These are phyloP conservation scores for Drosophila acutilabella DNA, from an alignment of 2,888 invertebrate genomes.

Conservation along the genomic window DNA sequence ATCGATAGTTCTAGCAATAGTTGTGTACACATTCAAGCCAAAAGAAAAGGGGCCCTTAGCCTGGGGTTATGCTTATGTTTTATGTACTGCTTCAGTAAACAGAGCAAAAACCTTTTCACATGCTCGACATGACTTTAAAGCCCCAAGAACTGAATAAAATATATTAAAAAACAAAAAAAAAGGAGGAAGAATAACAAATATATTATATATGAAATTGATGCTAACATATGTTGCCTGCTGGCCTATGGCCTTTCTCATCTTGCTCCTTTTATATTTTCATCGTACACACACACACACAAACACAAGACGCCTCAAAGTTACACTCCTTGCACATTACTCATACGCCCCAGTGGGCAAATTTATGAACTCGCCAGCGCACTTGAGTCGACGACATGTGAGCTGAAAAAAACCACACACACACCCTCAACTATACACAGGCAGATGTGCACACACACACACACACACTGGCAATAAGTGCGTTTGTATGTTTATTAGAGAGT, in stretches of 20 bases:
- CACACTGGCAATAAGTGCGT: conserved; percentile 65
- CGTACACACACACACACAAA: conserved; percentile 2
- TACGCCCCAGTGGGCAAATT: conserved; percentile 82
- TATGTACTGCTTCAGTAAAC: conserved; percentile 1
- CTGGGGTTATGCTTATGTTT: not conserved
- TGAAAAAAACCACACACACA: conserved; percentile 33
- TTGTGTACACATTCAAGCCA: not conserved
- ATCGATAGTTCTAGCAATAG: not conserved
- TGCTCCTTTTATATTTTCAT: conserved; percentile 42
- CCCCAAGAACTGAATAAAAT: conserved; percentile 6
- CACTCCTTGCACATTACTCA: conserved; percentile 76
- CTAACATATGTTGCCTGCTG: conserved; percentile 68
- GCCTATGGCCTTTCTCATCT: conserved; percentile 58
- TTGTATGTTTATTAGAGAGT: conserved; percentile 74
- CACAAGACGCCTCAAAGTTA: conserved; percentile 45
- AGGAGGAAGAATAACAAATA: conserved; percentile 1
- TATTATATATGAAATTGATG: conserved; percentile 63
- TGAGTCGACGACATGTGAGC: conserved; percentile 72
- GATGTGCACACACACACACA: conserved; percentile 9
- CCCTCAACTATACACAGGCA: conserved; percentile 22
- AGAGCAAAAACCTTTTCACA: conserved; percentile 11
- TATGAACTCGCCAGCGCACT: conserved; percentile 77
- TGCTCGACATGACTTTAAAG: conserved; percentile 1
- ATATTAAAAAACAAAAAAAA: conserved; percentile 4
- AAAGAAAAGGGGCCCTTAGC: not conserved